phyloP scores from a whole-genome alignment of 1,140 invertebrate species.

The Copidosoma floridanum region DNA sequence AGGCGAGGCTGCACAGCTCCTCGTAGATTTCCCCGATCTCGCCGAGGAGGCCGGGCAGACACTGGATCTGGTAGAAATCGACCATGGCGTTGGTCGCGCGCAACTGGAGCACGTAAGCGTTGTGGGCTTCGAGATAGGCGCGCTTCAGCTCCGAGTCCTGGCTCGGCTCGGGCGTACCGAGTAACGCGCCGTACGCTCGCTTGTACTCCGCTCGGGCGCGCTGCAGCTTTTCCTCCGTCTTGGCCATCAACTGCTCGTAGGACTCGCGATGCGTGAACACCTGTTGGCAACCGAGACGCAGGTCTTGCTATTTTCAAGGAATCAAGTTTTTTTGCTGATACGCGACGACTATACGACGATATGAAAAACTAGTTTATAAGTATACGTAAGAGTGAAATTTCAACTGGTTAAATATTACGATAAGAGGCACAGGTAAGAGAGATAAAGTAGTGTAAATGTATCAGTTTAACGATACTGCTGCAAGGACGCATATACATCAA shows the following conservation, averaged over 20 bases:
- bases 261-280: slow-evolving; percentile 87
- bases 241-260: slow-evolving; percentile 84
- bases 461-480: too few relatives aligned
- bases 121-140: slow-evolving; percentile 87
- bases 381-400: too few relatives aligned
- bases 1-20: slow-evolving; percentile 45
- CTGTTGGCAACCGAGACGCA: slow-evolving; percentile 32
- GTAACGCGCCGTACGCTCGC: slow-evolving; percentile 75
- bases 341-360: too few relatives aligned
- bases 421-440: too few relatives aligned
- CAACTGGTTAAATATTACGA: too few relatives aligned
- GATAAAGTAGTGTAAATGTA: too few relatives aligned
- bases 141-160: slow-evolving; percentile 63
- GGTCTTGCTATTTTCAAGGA: too few relatives aligned
- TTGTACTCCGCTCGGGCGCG: slow-evolving; percentile 77
- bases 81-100: slow-evolving; percentile 88
- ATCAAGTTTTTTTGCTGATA: too few relatives aligned
- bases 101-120: slow-evolving; percentile 89
- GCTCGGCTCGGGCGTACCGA: slow-evolving; percentile 57
- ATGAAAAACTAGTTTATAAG: too few relatives aligned
- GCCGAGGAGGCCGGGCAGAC: slow-evolving; percentile 44
- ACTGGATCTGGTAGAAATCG: slow-evolving; percentile 61
- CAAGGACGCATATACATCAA: too few relatives aligned
- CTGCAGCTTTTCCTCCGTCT: slow-evolving; percentile 84
- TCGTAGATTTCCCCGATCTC: slow-evolving; percentile 52